Evolutionary conservation across 2,113 vertebrate genomes (phyloP), one percentile per base, ranked within the genome.

Genomic region (Protomyctophum bolini): DNA sequence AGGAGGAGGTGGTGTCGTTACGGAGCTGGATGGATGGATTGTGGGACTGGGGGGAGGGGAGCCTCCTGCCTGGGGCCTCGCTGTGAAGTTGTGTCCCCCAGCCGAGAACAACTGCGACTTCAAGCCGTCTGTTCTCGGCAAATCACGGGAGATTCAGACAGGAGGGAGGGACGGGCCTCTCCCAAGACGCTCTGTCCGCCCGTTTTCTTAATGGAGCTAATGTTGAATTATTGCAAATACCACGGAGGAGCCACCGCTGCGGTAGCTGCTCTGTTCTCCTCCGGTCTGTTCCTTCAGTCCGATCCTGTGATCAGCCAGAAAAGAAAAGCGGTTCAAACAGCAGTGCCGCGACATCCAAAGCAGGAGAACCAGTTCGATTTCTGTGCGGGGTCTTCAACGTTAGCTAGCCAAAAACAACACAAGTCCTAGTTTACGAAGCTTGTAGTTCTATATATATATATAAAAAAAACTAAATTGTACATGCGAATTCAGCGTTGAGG

Each of bases 31-130:
- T 57, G 64, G 62, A 71, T 29, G 68, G 68, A 59, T 56, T 33
- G 72, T 67, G 75, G 76, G 86, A 61, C 63, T 83, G 79, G 86
- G 85, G 33, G 60, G 62, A 58, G 78, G 79, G 83, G 65, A 66
- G 63, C 76, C 75, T 41, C 33, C 33, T 41, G 33, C 33, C 33
- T 79, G 81, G 86, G 89, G 89, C 85, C 91, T 93, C 91, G 93
- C 85, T 88, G 87, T 92, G 83, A 90, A 91, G 87, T 92, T 85
- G 88, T 85, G 88, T 86, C 90, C 90, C 73, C 86, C 76, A 72
- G 79, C 90, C 87, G 88, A 81, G 79, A 86, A 50, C 73, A 76
- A 76, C 69, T 81, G 79, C 81, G 86, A 87, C 89, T 88, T 89
- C 83, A 68, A 41, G 78, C 87, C 81, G 87, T 68, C 76, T 64